A percentile compares a stretch with the other conserved stretches of the same genome.
Conservation (phyloP, 1,140 invertebrate genomes). For the Patella vulgata region DNA sequence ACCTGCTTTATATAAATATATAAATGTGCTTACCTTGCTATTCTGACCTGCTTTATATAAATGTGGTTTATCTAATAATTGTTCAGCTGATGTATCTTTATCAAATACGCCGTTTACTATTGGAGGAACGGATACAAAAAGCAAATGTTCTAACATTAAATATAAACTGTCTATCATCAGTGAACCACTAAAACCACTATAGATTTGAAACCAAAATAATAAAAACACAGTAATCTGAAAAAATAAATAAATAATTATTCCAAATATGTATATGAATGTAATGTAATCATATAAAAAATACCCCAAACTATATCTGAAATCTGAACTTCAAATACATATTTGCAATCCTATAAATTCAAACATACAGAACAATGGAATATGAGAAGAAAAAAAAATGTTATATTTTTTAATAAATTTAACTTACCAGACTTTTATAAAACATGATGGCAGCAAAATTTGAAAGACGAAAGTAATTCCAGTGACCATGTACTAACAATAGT, state of each 20-base stretch:
- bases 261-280: too few species aligned
- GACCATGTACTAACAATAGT: slow-evolving; percentile 91
- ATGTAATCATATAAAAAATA: too few species aligned
- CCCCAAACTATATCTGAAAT: too few species aligned
- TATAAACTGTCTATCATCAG: slow-evolving; percentile 60
- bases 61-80: slow-evolving; percentile 80
- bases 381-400: too few species aligned
- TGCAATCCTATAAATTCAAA: too few species aligned
- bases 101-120: slow-evolving; percentile 82
- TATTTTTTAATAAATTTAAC: too few species aligned
- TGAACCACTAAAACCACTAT: slow-evolving; percentile 60
- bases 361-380: too few species aligned
- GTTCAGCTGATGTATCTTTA: slow-evolving; percentile 81
- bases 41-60: slow-evolving; percentile 82
- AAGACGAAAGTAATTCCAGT: slow-evolving; percentile 95
- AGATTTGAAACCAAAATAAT: slow-evolving; percentile 64
- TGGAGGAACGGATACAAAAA: slow-evolving; percentile 63
- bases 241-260: too few species aligned
- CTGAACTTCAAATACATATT: too few species aligned
- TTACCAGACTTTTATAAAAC: slow-evolving; percentile 96
- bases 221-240: slow-evolving; percentile 58
- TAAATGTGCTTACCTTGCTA: slow-evolving; percentile 59
- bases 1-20: slow-evolving; percentile 81
- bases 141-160: slow-evolving; percentile 61
- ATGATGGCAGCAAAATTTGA: slow-evolving; percentile 94